Base-by-base conservation (phyloP, 2,888 invertebrate genomes). In the Xanthorhoe designata region DNA sequence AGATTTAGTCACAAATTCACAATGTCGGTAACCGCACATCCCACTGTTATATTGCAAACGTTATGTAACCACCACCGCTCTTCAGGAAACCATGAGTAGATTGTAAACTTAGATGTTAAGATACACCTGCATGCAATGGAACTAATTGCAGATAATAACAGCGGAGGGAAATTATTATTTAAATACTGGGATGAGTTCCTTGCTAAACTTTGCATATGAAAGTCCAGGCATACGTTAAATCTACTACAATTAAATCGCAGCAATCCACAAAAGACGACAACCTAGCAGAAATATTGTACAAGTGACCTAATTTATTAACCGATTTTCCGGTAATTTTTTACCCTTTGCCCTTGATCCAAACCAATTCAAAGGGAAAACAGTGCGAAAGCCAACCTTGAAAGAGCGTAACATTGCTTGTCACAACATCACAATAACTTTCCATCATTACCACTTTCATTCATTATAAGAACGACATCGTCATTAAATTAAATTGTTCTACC, bases 391-490 rank as follows among this genome's bases (percentile, higher is more conserved):
- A 59, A 61, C 66, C 65, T 69, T 68, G 69, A 70, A 69, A 69
- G 71, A 68, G 61, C 62, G 61, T 63, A 50, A 52, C 66, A 57
- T 53, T n/a, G 51, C 51, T 54, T 66, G 63, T 66, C 64, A 65
- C 65, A 58, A 61, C 47, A 68, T 68, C 45, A 57, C 59, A 58
- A 68, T 63, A 64, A 69, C 69, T 69, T 69, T 69, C 69, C 63
- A 61, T 65, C 62, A 61, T 66, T 61, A 61, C 56, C 63, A 67
- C 70, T 70, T 71, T 69, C 74, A 70, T 74, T 73, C 75, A 71
- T 73, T 77, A 71, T 54, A 38, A 70, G 68, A 73, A 74, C 67
- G 70, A 71, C 73, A 71, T 73, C 66, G 65, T 77, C 73, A 79
- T 74, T 76, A 76, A 71, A 78, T 74, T 68, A 72, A 72, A 72